Conservation (phyloP, 2,113 vertebrate species). For the Mungos mungo region DNA sequence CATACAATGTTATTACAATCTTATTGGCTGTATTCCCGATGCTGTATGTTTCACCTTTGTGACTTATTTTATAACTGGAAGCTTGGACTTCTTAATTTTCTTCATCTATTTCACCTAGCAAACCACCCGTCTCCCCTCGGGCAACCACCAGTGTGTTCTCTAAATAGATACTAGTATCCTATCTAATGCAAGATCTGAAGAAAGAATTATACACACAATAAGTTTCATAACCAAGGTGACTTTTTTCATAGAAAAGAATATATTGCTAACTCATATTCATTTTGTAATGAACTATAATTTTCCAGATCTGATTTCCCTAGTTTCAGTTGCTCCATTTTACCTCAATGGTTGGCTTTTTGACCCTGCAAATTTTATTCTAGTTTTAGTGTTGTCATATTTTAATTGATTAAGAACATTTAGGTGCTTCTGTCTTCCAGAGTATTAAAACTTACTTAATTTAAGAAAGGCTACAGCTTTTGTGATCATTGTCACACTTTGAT, state of each 20-base stretch:
- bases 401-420: neutral
- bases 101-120: neutral
- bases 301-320: neutral
- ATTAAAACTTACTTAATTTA: neutral
- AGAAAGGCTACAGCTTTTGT: neutral
- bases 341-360: neutral
- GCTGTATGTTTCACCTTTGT: neutral
- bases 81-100: neutral
- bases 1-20: neutral
- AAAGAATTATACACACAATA: neutral
- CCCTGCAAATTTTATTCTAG: neutral
- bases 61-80: neutral
- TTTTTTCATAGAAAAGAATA: neutral
- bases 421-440: neutral
- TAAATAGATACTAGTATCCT: neutral
- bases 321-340: neutral
- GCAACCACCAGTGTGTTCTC: neutral
- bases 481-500: neutral
- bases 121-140: neutral
- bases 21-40: neutral
- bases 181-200: neutral
- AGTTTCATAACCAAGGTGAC: neutral
- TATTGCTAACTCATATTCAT: neutral
- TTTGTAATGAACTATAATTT: neutral
- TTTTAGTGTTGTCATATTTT: conserved; percentile 39